phyloP scores from a whole-genome alignment of 2,888 invertebrate genomes.

The Rhimphoctona megacephalus region DNA sequence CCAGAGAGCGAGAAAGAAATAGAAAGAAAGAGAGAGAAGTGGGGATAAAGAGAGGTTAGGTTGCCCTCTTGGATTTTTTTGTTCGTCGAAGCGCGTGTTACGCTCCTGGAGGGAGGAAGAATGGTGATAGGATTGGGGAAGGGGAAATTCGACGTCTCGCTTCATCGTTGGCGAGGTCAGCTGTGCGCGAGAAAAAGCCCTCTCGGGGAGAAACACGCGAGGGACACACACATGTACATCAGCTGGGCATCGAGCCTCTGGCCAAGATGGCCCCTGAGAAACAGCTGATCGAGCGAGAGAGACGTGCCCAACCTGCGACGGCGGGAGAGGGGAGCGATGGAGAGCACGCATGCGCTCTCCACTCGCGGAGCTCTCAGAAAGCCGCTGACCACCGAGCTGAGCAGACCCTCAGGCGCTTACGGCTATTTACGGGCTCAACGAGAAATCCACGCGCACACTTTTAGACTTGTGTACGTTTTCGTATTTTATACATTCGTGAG shows the following conservation, averaged over 20 bases:
- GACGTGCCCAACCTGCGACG: too few species aligned
- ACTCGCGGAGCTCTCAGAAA: constrained; percentile 39
- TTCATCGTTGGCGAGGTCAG: constrained; percentile 79
- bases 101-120: constrained; percentile 55
- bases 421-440: constrained; percentile 59
- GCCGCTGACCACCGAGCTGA: constrained; percentile 31
- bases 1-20: not conserved
- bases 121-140: not conserved
- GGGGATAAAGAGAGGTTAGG: not conserved
- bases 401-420: constrained; percentile 42
- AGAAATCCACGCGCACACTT: constrained; percentile 35
- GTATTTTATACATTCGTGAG: not conserved
- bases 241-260: constrained; percentile 5
- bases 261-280: constrained; percentile 10
- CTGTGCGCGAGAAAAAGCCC: constrained; percentile 76
- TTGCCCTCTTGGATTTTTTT: constrained; percentile 12
- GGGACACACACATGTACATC: constrained; percentile 3
- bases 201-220: not conserved
- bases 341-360: constrained; percentile 76
- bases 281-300: constrained; percentile 31
- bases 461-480: not conserved
- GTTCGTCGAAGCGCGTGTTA: constrained; percentile 23
- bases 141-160: constrained; percentile 66
- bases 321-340: constrained; percentile 80
- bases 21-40: not conserved